Evolutionary conservation across 2,797 vertebrate genomes (phyloP).

Genomic region (Adelosebastes latens): DNA sequence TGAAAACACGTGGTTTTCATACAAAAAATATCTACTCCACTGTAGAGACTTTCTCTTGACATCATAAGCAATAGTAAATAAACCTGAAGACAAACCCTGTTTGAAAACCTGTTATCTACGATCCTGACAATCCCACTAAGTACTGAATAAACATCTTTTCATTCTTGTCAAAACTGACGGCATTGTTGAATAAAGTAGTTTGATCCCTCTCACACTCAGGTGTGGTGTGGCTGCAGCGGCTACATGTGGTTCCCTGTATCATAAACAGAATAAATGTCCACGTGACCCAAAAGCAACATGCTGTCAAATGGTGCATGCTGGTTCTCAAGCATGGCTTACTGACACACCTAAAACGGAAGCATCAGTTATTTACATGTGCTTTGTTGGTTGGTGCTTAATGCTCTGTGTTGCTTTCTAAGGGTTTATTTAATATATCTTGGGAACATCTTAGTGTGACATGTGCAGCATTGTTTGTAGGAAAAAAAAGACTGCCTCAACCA

Average conservation of each 20-base stretch:
- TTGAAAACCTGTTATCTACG: no score
- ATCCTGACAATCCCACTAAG: no score
- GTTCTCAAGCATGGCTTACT: not conserved
- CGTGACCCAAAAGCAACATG: no score
- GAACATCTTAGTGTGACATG: no score
- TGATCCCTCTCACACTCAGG: not conserved
- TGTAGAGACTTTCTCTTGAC: no score
- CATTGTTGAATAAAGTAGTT: not conserved
- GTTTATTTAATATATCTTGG: not conserved
- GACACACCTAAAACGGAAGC: not conserved
- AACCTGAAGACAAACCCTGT: no score
- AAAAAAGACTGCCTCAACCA: not conserved
- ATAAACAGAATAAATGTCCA: no score
- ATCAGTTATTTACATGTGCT: not conserved
- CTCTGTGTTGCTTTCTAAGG: not conserved
- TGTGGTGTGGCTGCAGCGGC: not conserved
- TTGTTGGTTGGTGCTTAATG: not conserved
- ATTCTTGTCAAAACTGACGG: not conserved
- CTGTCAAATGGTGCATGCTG: not conserved
- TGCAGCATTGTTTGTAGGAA: not conserved
- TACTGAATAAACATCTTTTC: no score
- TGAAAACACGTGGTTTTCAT: no score
- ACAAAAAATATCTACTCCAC: no score
- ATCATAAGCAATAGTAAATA: no score
- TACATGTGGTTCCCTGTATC: no score